Evolutionary conservation across 2,888 invertebrate species (phyloP).

Genomic region (Cryptus viduatorius): DNA sequence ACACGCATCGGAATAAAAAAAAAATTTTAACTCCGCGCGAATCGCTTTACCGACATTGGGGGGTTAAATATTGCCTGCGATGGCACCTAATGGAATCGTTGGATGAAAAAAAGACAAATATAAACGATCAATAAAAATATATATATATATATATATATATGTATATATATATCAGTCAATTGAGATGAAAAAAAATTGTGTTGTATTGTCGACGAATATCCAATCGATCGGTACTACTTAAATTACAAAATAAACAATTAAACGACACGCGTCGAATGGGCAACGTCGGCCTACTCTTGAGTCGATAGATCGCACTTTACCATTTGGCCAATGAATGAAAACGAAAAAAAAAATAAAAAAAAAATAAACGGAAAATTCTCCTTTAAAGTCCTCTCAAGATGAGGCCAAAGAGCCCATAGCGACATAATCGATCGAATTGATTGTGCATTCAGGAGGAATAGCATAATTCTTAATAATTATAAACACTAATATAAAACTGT

Average conservation of each 20-base stretch:
- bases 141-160: slow-evolving; percentile 52
- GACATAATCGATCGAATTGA: slow-evolving; percentile 58
- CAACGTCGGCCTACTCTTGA: slow-evolving; percentile 84
- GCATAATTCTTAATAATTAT: slow-evolving; percentile 26
- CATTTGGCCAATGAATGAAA: slow-evolving; percentile 51
- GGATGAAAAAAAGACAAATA: not conserved
- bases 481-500: slow-evolving; percentile 19
- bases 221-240: slow-evolving; percentile 38
- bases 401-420: slow-evolving; percentile 84
- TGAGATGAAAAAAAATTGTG: slow-evolving; percentile 6
- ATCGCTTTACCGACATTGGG: not conserved
- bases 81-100: slow-evolving; percentile 44
- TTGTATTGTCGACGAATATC: slow-evolving; percentile 26
- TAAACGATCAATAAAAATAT: slow-evolving; percentile 47
- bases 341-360: slow-evolving; percentile 46
- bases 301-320: slow-evolving; percentile 58
- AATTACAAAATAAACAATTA: slow-evolving; percentile 40
- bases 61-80: slow-evolving; percentile 49
- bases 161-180: slow-evolving; percentile 54
- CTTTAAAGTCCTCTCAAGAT: slow-evolving; percentile 77
- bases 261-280: slow-evolving; percentile 75
- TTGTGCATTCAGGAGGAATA: slow-evolving; percentile 29
- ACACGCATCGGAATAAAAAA: not conserved
- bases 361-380: slow-evolving; percentile 36
- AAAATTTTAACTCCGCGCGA: not conserved